Evolutionary conservation across 2,113 vertebrate species (phyloP).

Genomic region (Callopanchax toddi): DNA sequence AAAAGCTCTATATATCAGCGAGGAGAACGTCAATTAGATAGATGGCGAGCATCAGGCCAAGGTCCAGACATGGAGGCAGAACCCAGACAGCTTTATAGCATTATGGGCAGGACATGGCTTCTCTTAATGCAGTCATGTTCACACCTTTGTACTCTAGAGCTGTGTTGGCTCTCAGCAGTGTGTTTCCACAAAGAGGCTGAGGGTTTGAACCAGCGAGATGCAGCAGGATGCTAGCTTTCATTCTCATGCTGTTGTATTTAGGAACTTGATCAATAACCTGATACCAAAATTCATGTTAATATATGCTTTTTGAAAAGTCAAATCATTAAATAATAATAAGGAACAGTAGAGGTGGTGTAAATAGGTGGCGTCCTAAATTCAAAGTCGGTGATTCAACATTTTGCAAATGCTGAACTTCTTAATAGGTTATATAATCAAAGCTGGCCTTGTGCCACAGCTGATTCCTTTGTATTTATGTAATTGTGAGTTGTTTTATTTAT

Average conservation of each 20-base stretch:
- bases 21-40: slow-evolving; percentile 52
- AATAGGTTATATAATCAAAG: background rate
- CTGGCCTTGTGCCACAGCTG: no score
- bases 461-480: background rate
- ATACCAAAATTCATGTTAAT: no score
- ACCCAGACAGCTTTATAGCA: slow-evolving; percentile 52
- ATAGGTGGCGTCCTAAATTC: no score
- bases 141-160: slow-evolving; percentile 32
- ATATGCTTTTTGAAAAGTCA: no score
- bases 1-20: slow-evolving; percentile 38
- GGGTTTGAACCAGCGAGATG: background rate
- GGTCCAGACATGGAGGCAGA: slow-evolving; percentile 37
- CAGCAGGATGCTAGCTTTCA: background rate
- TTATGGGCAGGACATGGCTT: slow-evolving; percentile 35
- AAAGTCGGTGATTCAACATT: no score
- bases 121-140: slow-evolving; percentile 47
- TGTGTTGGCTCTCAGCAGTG: slow-evolving; percentile 1
- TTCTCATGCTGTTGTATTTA: background rate
- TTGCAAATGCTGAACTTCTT: background rate
- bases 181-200: background rate
- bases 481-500: background rate
- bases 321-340: no score
- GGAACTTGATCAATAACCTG: no score
- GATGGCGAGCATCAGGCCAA: slow-evolving; percentile 48
- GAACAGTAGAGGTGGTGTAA: no score